Evolutionary conservation across 2,888 invertebrate species (phyloP), one percentile per base, ranked within the genome.

Genomic region (Thereva nobilitata): DNA sequence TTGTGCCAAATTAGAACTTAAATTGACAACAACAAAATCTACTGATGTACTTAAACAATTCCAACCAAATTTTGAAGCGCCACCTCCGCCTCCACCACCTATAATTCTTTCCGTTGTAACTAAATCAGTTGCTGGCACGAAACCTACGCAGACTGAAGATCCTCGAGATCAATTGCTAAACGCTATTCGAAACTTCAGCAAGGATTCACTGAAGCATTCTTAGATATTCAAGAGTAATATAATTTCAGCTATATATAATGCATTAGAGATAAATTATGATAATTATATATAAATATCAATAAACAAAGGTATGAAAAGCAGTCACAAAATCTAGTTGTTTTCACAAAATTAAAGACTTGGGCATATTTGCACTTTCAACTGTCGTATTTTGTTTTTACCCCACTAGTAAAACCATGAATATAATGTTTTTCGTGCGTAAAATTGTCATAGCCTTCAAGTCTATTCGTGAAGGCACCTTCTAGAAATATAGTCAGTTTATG

Each of bases 181-280:
- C 57, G 88, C 89, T 12, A 92, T 92, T 74, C 82, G 89, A 70
- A 87, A 84, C 76, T 91, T 90, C 71, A 88, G 89, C 66, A 76
- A 75, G 2, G 75, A 78, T 5, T 74, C 75, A 54, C 73, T 81
- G 8, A 79, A 79, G 55, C 73, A 74, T 35, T 70, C 74, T 57
- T 78, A 75, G 37, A 4, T 5, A 44, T 4, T 23, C 35, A 12
- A 4, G 12, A 41, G 7, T 44, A 12, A 10, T 10, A 6, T 35
- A 35, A 42, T 50, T 9, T 41, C 38, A 12, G n/a, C 42, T 23
- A 47, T 10, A 7, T 42, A 12, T 34, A 56, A 40, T 47, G 59
- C 38, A 23, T 12, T 35, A 59, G 59, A 47, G 47, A 59, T 49
- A 59, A 59, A 59, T n/a, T 10, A 49, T 47, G 49, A 37, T 40